Base-by-base conservation (phyloP, 2,113 vertebrate genomes). In the Osmerus mordax region DNA sequence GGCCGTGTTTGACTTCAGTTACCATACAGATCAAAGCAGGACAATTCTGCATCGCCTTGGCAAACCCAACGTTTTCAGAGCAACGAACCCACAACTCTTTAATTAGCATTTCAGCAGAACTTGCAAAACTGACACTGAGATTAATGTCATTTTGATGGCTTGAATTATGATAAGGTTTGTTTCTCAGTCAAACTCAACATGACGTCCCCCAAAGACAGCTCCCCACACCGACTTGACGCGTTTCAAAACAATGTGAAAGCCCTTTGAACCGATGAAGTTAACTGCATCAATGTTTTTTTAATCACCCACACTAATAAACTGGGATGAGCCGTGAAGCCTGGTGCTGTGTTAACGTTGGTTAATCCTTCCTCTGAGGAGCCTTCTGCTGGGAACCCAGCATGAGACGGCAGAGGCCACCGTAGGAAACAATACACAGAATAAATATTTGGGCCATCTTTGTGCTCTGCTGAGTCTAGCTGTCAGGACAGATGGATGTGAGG, bases 381-480 rank as follows among this genome's bases (percentile, higher is more conserved):
- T 68, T 74, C 56, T 58, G n/a, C 65, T 71, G 75, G 75, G 83
- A 77, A 28, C 67, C 77, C 80, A 55, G 76, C 62, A 78, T 80
- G 78, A 67, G 82, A 70, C 55, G 70, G 69, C 80, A 74, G 69
- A 82, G 73, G 76, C 78, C 80, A 84, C 74, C 55, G 18, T 3
- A 65, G 65, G 85, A 79, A 91, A 91, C 89, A 91, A 92, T 91
- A 76, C 76, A 9, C 62, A 75, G 79, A 80, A 85, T 91, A 92
- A 93, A 91, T 91, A 92, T 92, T 91, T 90, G 83, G 83, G 78
- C 83, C 76, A 76, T 87, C 85, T 89, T 84, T 86, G 84, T 72
- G 77, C 83, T 84, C 70, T 70, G 73, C 87, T 87, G 80, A 83
- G 85, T 87, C 85, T 85, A 82, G 80, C 84, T 87, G 90, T 89